These are phyloP conservation scores for Champsocephalus esox DNA, from an alignment of 2,797 vertebrate genomes.

Conservation along the genomic window DNA sequence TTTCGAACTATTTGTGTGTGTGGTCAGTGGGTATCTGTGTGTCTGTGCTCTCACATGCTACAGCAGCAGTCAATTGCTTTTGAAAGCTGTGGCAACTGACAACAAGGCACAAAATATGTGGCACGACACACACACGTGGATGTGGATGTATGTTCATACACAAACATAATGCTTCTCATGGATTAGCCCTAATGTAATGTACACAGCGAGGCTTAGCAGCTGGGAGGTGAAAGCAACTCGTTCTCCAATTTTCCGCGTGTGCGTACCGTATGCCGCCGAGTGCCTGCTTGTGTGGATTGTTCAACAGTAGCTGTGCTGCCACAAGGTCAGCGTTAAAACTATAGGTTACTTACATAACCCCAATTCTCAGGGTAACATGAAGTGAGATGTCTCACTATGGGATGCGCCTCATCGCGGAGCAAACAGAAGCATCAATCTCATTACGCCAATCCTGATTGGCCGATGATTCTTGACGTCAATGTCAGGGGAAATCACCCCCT, in stretches of 20 bases:
- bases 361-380: too few species aligned
- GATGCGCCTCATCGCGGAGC: too few species aligned
- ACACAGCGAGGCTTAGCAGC: slow-evolving; percentile 38
- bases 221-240: slow-evolving; percentile 58
- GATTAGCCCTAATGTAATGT: slow-evolving; percentile 35
- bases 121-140: slow-evolving; percentile 1
- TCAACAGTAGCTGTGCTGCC: slow-evolving; percentile 15
- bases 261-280: slow-evolving; percentile 15
- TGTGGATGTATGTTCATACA: not conserved
- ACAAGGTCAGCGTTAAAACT: slow-evolving; percentile 29
- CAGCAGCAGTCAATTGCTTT: slow-evolving; percentile 36
- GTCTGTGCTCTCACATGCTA: slow-evolving; percentile 15
- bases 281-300: slow-evolving; percentile 14
- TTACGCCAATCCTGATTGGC: too few species aligned
- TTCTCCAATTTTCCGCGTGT: slow-evolving; percentile 42
- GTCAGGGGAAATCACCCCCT: too few species aligned
- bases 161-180: slow-evolving; percentile 20
- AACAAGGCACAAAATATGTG: slow-evolving; percentile 14
- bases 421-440: too few species aligned
- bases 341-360: too few species aligned
- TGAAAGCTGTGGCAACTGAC: slow-evolving; percentile 13
- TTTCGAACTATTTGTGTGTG: slow-evolving; percentile 1
- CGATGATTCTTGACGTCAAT: too few species aligned
- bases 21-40: slow-evolving; percentile 22
- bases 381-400: too few species aligned